Evolutionary conservation across 2,888 invertebrate species (phyloP), one percentile per base, ranked within the genome.

Genomic region (Epinotia demarniana): DNA sequence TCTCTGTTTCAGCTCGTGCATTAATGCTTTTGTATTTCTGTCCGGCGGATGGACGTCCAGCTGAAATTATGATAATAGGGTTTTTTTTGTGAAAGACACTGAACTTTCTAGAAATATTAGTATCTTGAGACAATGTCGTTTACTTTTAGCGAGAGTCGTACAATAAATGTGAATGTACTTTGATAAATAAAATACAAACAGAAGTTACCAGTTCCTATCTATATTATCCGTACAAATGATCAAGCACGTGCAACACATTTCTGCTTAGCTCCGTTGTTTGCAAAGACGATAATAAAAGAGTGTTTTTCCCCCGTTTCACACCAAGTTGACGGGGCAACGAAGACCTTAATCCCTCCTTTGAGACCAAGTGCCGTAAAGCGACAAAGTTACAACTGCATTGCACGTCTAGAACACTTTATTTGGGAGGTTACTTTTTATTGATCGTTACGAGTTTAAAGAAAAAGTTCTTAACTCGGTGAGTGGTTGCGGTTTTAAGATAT

Each of bases 311-410:
- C 68, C 62, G 55, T 73, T 73, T 68, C 68, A 57, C 62, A 73
- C 68, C 61, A 62, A 73, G 53, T 62, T 57, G 62, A 68, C 46
- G 57, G 19, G 8, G 12, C 43, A 62, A 73, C 43, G 43, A 61
- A 68, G 43, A 62, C 66, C 58, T 16, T 73, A 68, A 68, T 55
- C 62, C 68, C 73, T 27, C 67, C 61, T 62, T 46, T 62, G 68
- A 73, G 62, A 57, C 27, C n/a, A 39, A 61, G n/a, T 27, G 27
- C 23, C 53, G 68, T 68, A 73, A 73, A 73, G 27, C 62, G 57
- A 73, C 73, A 57, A 68, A 68, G 68, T 73, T 72, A 72, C 63
- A 72, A 72, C 33, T 57, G n/a, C 58, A 46, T 13, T 19, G 53
- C 61, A 43, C 18, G 60, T 60, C 43, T n/a, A 19, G 39, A 49